Evolutionary conservation across 2,797 vertebrate genomes (phyloP).

Genomic region (Huso huso): DNA sequence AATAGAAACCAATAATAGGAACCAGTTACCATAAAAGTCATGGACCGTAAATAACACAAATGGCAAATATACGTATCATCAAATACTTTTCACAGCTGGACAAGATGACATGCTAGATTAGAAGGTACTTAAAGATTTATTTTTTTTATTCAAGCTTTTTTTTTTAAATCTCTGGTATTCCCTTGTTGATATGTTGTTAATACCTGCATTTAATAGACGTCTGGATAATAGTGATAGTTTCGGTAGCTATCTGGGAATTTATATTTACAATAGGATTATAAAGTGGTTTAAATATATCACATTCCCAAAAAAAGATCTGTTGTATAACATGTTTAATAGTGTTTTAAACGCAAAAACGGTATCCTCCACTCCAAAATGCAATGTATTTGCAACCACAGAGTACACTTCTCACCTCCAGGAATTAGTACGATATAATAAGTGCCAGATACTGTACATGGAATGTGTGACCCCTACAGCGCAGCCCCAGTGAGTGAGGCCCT

Average conservation of each 20-base stretch:
- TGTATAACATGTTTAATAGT: no score
- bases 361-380: no score
- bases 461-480: no score
- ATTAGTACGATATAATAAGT: no score
- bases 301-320: slow-evolving; percentile 31
- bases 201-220: slow-evolving; percentile 24
- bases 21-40: slow-evolving; percentile 86
- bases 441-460: no score
- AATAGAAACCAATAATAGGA: slow-evolving; percentile 91
- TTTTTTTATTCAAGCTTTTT: slow-evolving; percentile 59
- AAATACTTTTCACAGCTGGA: slow-evolving; percentile 74
- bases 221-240: slow-evolving; percentile 28
- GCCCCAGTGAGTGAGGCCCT: no score
- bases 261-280: slow-evolving; percentile 19
- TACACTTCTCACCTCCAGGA: no score
- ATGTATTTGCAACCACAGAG: no score
- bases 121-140: slow-evolving; percentile 67
- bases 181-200: slow-evolving; percentile 26
- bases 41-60: slow-evolving; percentile 90
- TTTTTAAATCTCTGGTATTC: slow-evolving; percentile 59
- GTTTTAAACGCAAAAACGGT: no score
- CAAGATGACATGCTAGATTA: slow-evolving; percentile 61
- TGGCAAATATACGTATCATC: slow-evolving; percentile 76
- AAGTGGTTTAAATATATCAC: slow-evolving; percentile 45
- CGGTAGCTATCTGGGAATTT: slow-evolving; percentile 25